phyloP scores from a whole-genome alignment of 2,797 vertebrate genomes.

The Tadarida brasiliensis region DNA sequence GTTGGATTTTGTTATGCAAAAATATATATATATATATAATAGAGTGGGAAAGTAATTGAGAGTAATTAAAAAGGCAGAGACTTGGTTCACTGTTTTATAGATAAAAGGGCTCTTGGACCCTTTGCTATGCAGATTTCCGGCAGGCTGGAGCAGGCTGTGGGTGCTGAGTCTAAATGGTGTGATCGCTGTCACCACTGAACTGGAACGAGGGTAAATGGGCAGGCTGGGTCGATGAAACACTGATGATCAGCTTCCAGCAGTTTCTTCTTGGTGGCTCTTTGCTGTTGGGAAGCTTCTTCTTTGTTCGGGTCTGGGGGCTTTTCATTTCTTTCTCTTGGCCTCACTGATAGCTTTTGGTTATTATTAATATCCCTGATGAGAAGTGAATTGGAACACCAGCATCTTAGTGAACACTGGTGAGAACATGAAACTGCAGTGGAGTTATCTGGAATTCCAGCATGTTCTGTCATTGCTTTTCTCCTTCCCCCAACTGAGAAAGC shows the following conservation, averaged over 20 bases:
- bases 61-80: slow-evolving; percentile 76
- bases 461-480: not conserved
- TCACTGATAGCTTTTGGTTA: slow-evolving; percentile 25
- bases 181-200: slow-evolving; percentile 43
- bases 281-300: not conserved
- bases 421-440: not conserved
- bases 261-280: not conserved
- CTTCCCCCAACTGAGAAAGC: not conserved
- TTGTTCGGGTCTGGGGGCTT: slow-evolving; percentile 15
- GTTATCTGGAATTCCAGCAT: not conserved
- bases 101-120: slow-evolving; percentile 69
- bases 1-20: slow-evolving; percentile 77
- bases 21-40: slow-evolving; percentile 62
- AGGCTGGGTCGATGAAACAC: not conserved
- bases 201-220: slow-evolving; percentile 20
- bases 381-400: not conserved
- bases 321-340: not conserved
- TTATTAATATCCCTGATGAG: not conserved
- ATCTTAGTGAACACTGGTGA: not conserved
- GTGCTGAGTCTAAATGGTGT: slow-evolving; percentile 22
- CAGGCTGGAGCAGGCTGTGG: not conserved
- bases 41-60: slow-evolving; percentile 75
- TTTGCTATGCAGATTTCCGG: slow-evolving; percentile 54
- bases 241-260: not conserved
- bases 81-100: slow-evolving; percentile 72